A percentile compares a stretch with the other conserved stretches of the same genome.
These are phyloP conservation scores for Phyllopteryx taeniolatus DNA, from an alignment of 2,113 vertebrate species.

Conservation along the genomic window DNA sequence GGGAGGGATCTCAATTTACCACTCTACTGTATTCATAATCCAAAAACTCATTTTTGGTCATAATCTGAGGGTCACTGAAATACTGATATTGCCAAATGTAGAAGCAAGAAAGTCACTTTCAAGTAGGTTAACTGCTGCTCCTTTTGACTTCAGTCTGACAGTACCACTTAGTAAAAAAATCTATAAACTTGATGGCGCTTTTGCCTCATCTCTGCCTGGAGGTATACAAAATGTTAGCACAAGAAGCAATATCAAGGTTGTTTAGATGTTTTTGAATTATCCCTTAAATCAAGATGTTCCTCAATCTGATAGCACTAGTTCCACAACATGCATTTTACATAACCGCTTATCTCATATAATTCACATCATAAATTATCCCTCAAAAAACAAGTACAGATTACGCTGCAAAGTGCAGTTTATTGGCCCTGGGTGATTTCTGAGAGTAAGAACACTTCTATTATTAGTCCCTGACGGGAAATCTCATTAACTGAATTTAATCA, in stretches of 20 bases:
- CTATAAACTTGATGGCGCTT: not conserved
- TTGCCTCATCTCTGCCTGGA: not conserved
- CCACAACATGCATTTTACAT: not conserved
- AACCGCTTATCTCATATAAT: not conserved
- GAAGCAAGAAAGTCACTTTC: not conserved
- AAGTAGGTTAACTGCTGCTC: not conserved
- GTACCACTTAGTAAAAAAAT: not conserved
- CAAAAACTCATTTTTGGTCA: not conserved
- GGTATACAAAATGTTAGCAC: not conserved
- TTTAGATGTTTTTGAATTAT: not conserved
- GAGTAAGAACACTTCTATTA: not conserved
- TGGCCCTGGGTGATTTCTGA: not conserved
- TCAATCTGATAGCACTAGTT: not conserved
- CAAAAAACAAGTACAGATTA: not conserved
- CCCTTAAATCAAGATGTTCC: not conserved
- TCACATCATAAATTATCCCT: not conserved
- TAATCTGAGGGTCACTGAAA: not conserved
- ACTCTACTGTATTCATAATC: no score
- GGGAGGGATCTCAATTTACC: no score
- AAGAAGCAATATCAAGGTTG: not conserved
- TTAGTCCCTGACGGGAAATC: slow-evolving; percentile 1
- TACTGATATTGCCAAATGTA: not conserved
- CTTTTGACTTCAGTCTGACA: not conserved
- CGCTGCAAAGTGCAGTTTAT: not conserved
- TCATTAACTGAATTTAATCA: not conserved